Evolutionary conservation across 1,140 invertebrate species (phyloP).

Genomic region (Araneus ventricosus): DNA sequence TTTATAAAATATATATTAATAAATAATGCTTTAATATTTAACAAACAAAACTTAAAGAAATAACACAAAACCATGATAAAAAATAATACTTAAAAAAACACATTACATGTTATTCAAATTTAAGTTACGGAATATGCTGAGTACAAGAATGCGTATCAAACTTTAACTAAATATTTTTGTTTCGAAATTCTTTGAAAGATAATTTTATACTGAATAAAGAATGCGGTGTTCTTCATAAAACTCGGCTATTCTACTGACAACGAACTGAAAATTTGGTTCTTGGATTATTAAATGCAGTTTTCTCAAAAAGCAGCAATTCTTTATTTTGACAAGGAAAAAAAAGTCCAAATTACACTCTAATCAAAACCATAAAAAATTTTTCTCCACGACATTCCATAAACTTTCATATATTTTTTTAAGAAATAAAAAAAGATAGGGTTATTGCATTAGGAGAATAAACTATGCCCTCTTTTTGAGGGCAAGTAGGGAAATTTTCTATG

Average conservation of each 20-base stretch:
- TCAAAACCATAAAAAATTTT: conserved; percentile 9
- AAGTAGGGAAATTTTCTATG: conserved; percentile 31
- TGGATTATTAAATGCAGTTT: too few relatives aligned
- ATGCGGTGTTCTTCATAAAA: neutral
- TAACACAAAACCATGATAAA: too few relatives aligned
- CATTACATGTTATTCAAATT: too few relatives aligned
- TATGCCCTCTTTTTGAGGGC: conserved; percentile 33
- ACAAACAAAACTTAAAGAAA: too few relatives aligned
- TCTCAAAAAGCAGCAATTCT: too few relatives aligned
- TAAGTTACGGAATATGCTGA: too few relatives aligned
- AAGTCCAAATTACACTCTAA: conserved; percentile 23
- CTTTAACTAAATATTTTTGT: too few relatives aligned
- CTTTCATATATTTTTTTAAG: conserved; percentile 42
- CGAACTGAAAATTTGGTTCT: neutral
- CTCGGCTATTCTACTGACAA: neutral
- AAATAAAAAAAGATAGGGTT: conserved; percentile 16
- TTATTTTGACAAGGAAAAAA: neutral
- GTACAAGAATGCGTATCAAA: too few relatives aligned
- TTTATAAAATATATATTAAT: too few relatives aligned
- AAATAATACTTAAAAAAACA: too few relatives aligned
- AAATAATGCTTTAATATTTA: too few relatives aligned
- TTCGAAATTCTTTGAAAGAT: neutral
- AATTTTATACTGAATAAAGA: neutral
- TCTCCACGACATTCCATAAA: conserved; percentile 24
- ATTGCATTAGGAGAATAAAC: conserved; percentile 71